Evolutionary conservation across 2,797 vertebrate species (phyloP).

Genomic region (Siniperca scherzeri): DNA sequence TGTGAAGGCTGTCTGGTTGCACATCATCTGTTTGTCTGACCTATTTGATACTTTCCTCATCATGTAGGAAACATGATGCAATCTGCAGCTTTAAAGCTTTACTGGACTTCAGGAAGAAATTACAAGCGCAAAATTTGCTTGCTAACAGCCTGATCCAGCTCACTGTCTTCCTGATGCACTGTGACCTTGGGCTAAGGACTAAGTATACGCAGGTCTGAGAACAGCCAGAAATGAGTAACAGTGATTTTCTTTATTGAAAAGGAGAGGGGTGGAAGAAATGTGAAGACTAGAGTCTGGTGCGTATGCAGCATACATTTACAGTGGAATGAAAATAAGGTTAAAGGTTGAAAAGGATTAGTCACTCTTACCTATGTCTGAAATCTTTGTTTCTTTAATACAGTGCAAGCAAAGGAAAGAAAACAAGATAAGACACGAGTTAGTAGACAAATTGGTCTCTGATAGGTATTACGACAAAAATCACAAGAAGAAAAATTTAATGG

Average conservation of each 20-base stretch:
- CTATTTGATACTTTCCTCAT: neutral
- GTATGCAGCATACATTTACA: neutral
- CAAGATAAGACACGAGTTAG: constrained; percentile 68
- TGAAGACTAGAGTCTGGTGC: neutral
- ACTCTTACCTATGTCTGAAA: constrained; percentile 99
- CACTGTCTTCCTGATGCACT: neutral
- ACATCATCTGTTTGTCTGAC: constrained; percentile 1
- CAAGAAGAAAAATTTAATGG: neutral
- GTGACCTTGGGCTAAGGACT: neutral
- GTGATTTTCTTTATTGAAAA: neutral
- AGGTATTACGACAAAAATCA: constrained; percentile 11
- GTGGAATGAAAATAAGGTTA: constrained; percentile 19
- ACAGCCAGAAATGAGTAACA: constrained; percentile 9
- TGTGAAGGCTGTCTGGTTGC: neutral
- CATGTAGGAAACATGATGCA: neutral
- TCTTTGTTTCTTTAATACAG: constrained; percentile 98
- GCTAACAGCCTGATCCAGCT: constrained; percentile 13
- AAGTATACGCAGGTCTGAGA: neutral
- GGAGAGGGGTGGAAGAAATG: neutral
- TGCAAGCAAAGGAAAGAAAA: constrained; percentile 55
- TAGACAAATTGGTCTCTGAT: constrained; percentile 21
- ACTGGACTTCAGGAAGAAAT: neutral
- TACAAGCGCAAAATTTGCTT: neutral
- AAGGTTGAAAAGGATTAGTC: constrained; percentile 49
- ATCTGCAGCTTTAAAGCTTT: neutral